These are phyloP conservation scores for Reticulitermes speratus DNA, from an alignment of 1,140 invertebrate genomes.

Conservation along the genomic window DNA sequence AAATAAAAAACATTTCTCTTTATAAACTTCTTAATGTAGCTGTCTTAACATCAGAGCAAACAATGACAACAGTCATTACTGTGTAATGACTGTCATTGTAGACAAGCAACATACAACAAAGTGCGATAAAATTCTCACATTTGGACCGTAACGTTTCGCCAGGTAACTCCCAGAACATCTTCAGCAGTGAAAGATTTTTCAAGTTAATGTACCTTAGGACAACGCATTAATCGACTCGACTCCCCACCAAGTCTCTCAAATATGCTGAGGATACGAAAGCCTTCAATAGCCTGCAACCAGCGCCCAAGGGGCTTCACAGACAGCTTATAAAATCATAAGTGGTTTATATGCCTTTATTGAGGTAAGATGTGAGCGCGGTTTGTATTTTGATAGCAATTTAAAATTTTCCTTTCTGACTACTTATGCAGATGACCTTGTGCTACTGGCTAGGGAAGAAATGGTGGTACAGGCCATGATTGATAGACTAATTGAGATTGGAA, in stretches of 20 bases:
- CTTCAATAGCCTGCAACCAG: neutral
- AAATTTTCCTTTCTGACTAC: too few species aligned
- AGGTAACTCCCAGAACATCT: neutral
- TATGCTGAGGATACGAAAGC: neutral
- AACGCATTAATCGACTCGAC: neutral
- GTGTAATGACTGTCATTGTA: neutral
- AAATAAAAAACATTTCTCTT: too few species aligned
- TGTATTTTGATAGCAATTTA: too few species aligned
- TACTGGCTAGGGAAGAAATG: too few species aligned
- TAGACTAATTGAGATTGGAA: too few species aligned
- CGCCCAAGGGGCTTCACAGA: neutral
- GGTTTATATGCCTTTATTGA: neutral
- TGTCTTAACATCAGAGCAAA: too few species aligned
- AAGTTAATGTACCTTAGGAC: constrained; percentile 16
- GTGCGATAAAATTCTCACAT: neutral
- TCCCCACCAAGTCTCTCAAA: neutral
- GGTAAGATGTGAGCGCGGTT: too few species aligned
- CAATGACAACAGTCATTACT: neutral
- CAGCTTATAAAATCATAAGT: neutral
- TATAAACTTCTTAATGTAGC: too few species aligned
- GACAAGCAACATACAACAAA: neutral
- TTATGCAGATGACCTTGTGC: too few species aligned
- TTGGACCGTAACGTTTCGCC: neutral
- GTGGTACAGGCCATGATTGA: too few species aligned
- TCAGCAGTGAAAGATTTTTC: neutral